phyloP scores from a whole-genome alignment of 2,797 vertebrate species.

The Pipistrellus pipistrellus region DNA sequence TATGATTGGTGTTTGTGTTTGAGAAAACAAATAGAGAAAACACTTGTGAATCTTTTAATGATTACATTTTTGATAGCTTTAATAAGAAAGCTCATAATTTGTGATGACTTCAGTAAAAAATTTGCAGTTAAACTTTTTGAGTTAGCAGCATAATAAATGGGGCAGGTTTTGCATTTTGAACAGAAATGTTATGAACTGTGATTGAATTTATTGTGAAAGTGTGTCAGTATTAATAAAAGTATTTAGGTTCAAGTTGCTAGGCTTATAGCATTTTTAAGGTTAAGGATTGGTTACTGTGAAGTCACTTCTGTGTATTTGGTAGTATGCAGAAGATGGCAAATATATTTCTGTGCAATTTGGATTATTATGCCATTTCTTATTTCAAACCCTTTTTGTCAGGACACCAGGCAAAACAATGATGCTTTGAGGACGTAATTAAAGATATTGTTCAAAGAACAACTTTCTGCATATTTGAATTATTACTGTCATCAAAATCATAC shows the following conservation, averaged over 20 bases:
- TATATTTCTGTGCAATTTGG: constrained; percentile 89
- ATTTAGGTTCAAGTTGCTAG: constrained; percentile 93
- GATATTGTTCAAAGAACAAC: constrained; percentile 99
- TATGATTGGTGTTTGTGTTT: constrained; percentile 87
- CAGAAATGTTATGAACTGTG: constrained; percentile 95
- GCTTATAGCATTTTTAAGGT: constrained; percentile 92
- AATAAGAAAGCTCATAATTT: constrained; percentile 93
- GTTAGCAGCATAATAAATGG: constrained; percentile 93
- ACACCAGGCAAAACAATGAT: constrained; percentile 96
- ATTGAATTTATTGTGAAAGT: constrained; percentile 98
- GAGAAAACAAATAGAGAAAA: constrained; percentile 92
- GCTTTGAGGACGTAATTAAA: constrained; percentile 99
- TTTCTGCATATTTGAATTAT: constrained; percentile 99
- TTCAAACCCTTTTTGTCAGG: constrained; percentile 92
- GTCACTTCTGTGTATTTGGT: constrained; percentile 91
- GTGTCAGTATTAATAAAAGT: constrained; percentile 98
- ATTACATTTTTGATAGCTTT: constrained; percentile 92
- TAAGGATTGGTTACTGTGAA: constrained; percentile 92
- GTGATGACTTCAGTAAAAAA: constrained; percentile 95
- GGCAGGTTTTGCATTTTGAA: constrained; percentile 94
- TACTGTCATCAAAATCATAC: constrained; percentile 99
- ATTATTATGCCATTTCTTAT: constrained; percentile 93
- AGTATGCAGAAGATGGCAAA: constrained; percentile 90
- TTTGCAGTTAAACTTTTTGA: constrained; percentile 94
- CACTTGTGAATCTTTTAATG: constrained; percentile 92